phyloP scores from a whole-genome alignment of 2,888 invertebrate species.

The Aporophyla lueneburgensis region DNA sequence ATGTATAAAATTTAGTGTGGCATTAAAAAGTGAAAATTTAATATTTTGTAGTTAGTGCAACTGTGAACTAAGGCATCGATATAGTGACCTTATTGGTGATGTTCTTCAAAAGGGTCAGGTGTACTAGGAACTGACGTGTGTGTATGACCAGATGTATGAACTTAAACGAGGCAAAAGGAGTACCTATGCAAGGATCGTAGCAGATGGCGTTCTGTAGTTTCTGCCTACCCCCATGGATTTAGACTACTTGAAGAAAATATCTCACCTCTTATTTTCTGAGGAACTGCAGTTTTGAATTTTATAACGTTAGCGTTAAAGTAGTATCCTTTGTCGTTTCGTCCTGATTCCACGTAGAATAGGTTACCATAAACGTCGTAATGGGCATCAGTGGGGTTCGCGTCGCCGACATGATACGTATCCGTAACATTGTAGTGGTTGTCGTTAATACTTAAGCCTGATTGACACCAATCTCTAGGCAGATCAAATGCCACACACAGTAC shows the following conservation, averaged over 20 bases:
- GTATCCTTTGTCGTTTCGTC: constrained; percentile 74
- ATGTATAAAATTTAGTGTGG: too few relatives aligned
- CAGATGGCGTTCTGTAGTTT: too few relatives aligned
- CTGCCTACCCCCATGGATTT: background rate
- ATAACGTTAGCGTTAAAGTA: constrained; percentile 79
- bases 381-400: constrained; percentile 80
- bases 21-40: too few relatives aligned
- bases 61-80: too few relatives aligned
- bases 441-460: constrained; percentile 78
- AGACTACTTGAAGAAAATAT: background rate
- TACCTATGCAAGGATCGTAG: too few relatives aligned
- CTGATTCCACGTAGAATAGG: constrained; percentile 81
- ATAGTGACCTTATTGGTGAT: too few relatives aligned
- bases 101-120: too few relatives aligned
- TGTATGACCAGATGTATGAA: too few relatives aligned
- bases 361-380: constrained; percentile 83
- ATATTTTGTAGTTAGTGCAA: too few relatives aligned
- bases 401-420: constrained; percentile 74
- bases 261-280: constrained; percentile 80
- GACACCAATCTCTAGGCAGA: constrained; percentile 75
- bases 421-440: constrained; percentile 77
- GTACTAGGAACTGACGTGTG: too few relatives aligned
- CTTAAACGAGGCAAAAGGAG: too few relatives aligned
- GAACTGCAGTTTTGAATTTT: constrained; percentile 70
- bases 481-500: constrained; percentile 76